Percentiles rank a stretch among this genome's conserved stretches.
Evolutionary conservation across 2,797 vertebrate species (phyloP).

Genomic region (Nothura maculosa): DNA sequence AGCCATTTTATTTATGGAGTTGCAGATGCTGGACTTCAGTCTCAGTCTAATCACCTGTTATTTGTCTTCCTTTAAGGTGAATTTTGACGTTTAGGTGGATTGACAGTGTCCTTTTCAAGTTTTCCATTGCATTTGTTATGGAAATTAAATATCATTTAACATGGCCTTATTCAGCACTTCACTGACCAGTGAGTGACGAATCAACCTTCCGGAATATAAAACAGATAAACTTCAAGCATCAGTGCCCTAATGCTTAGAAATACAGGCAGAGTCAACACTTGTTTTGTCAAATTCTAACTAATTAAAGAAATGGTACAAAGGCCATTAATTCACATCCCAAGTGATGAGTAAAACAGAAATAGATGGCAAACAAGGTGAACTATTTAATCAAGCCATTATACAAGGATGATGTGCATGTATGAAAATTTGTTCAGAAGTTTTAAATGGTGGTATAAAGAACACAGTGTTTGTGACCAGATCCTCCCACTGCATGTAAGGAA

Average conservation of each 20-base stretch:
- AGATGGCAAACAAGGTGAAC: neutral
- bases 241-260: neutral
- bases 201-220: conserved; percentile 31
- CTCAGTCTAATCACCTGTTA: neutral
- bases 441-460: neutral
- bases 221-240: neutral
- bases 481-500: neutral
- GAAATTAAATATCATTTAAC: conserved; percentile 39
- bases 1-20: neutral
- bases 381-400: neutral
- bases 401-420: neutral
- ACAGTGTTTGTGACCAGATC: neutral
- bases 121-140: conserved; percentile 29
- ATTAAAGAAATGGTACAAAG: neutral
- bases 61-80: neutral
- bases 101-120: neutral
- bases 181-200: neutral
- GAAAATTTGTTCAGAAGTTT: neutral
- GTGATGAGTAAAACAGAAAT: neutral
- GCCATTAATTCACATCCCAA: conserved; percentile 16
- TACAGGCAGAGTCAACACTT: neutral
- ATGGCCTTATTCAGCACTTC: neutral
- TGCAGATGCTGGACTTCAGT: neutral
- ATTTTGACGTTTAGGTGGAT: neutral
- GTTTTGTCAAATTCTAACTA: neutral